These are phyloP conservation scores for Episyrphus balteatus DNA, from an alignment of 1,140 invertebrate genomes.

Conservation along the genomic window DNA sequence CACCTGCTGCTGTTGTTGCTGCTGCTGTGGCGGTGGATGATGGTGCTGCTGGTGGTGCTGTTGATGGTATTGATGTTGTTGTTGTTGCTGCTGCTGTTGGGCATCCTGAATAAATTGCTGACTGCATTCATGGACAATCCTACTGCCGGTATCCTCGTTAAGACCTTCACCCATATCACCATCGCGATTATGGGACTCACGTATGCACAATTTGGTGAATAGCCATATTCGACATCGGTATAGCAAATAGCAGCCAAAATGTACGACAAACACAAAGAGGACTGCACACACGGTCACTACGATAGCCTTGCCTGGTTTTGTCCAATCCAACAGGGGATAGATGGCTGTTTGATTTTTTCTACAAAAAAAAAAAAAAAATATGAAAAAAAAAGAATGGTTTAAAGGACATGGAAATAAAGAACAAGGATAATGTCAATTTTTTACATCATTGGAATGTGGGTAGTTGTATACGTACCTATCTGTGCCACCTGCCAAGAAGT, in stretches of 20 bases:
- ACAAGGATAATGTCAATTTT: neutral
- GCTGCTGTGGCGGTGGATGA: conserved; percentile 9
- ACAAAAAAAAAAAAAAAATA: conserved; percentile 11
- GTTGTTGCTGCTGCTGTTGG: conserved; percentile 29
- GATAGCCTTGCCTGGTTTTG: conserved; percentile 41
- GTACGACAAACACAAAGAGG: conserved; percentile 40
- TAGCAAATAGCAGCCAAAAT: conserved; percentile 36
- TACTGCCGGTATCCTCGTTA: conserved; percentile 22
- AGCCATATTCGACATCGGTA: conserved; percentile 35
- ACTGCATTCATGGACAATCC: neutral
- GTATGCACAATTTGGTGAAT: conserved; percentile 34
- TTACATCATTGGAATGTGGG: neutral
- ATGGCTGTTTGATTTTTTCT: conserved; percentile 44
- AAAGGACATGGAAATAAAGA: neutral
- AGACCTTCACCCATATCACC: conserved; percentile 31
- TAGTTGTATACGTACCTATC: conserved; percentile 36
- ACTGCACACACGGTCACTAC: conserved; percentile 43
- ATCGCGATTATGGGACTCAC: conserved; percentile 27
- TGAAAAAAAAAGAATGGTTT: neutral
- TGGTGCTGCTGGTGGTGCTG: conserved; percentile 13
- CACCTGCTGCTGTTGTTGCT: conserved; percentile 18
- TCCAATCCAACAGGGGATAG: conserved; percentile 52
- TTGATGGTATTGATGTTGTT: conserved; percentile 23
- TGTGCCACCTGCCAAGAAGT: conserved; percentile 52
- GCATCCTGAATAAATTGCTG: conserved; percentile 25